Evolutionary conservation across 2,113 vertebrate genomes (phyloP).

Genomic region (Platycercus adscitus): DNA sequence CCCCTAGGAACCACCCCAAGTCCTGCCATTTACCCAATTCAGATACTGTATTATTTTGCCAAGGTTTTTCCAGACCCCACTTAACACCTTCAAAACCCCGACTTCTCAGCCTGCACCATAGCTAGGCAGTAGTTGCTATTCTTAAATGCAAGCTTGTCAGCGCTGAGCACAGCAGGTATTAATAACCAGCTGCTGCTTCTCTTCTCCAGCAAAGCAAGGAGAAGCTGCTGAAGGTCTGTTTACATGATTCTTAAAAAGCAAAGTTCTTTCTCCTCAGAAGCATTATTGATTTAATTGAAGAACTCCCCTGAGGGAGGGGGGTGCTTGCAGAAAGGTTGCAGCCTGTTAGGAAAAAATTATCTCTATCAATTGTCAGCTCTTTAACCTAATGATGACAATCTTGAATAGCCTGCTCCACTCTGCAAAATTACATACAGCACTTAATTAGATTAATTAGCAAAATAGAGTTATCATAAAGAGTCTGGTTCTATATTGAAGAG

Average conservation of each 20-base stretch:
- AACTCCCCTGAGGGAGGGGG: neutral
- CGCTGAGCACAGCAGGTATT: constrained; percentile 47
- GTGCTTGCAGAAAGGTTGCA: constrained; percentile 46
- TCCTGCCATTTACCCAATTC: neutral
- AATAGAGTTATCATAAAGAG: constrained; percentile 55
- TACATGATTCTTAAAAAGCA: constrained; percentile 23
- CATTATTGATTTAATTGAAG: constrained; percentile 60
- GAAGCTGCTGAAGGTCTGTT: constrained; percentile 44
- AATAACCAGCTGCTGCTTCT: constrained; percentile 48
- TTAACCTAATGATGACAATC: constrained; percentile 70
- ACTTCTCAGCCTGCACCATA: neutral
- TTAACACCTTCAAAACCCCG: neutral
- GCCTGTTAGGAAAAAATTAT: constrained; percentile 57
- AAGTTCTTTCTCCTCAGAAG: constrained; percentile 25
- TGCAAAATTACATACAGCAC: constrained; percentile 55
- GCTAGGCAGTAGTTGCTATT: neutral
- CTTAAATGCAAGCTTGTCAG: neutral
- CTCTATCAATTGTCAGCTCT: constrained; percentile 61
- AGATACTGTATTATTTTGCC: neutral
- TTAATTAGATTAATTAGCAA: constrained; percentile 69
- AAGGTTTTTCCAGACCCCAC: neutral
- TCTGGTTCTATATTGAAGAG: neutral
- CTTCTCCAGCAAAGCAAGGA: neutral
- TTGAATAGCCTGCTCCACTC: constrained; percentile 45
- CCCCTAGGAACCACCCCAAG: neutral